phyloP scores from a whole-genome alignment of 2,113 vertebrate genomes.

The Aviceda subcristata region DNA sequence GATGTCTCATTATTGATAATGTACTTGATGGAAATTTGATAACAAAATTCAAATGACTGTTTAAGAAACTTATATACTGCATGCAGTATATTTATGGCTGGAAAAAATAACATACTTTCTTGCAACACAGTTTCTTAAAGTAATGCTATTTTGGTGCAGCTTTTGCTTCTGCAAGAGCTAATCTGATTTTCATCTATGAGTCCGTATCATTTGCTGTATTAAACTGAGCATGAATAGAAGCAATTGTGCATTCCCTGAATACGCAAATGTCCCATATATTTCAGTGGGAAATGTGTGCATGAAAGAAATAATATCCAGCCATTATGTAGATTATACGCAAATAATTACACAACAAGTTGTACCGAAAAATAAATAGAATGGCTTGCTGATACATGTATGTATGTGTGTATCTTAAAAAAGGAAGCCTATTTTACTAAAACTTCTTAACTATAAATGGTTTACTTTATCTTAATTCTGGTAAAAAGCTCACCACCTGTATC shows the following conservation, averaged over 20 bases:
- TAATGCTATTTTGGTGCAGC: background rate
- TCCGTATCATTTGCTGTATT: constrained; percentile 31
- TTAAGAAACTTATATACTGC: background rate
- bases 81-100: background rate
- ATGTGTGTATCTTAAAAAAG: background rate
- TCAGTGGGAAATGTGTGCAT: background rate
- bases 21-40: background rate
- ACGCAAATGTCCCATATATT: background rate
- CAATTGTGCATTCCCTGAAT: background rate
- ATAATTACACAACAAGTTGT: constrained; percentile 59
- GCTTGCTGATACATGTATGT: background rate
- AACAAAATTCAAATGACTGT: background rate
- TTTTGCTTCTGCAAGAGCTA: background rate
- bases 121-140: background rate
- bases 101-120: background rate
- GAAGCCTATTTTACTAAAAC: background rate
- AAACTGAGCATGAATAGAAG: constrained; percentile 36
- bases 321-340: constrained; percentile 30
- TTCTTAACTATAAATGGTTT: background rate
- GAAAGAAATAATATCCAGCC: constrained; percentile 18
- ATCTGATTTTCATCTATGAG: constrained; percentile 36
- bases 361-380: constrained; percentile 59
- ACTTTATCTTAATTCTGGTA: constrained; percentile 49
- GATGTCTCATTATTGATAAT: background rate
- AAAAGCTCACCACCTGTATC: background rate